Base-by-base conservation (phyloP, 1,140 invertebrate species). In the Mycetomoellerius zeteki region DNA sequence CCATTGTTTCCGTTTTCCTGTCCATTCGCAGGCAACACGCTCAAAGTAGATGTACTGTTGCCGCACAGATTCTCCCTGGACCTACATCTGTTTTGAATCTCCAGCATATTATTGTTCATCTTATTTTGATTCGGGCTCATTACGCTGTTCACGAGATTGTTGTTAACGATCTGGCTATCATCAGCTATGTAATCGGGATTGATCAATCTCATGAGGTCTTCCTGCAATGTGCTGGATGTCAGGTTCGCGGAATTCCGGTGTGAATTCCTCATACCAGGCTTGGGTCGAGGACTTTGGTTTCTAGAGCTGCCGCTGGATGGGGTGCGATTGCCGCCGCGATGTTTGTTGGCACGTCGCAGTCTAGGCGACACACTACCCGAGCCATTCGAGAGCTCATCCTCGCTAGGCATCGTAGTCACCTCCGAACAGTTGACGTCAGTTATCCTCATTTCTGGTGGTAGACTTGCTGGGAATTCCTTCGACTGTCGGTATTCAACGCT, bases 141-240 rank as follows among this genome's bases (percentile, higher is more conserved):
- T 12, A 82, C n/a, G 80, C 92, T 94, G 19, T 91, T 92, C 0
- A 89, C 56, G 12, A 93, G 87, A 69, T 95, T 94, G 62, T 95
- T 95, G n/a, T 93, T 95, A 1, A 90, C 60, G 16, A 93, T 85
- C 43, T 93, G 95, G 75, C 88, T 93, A 56, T 94, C 93, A 60
- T 95, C 96, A 85, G 93, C 96, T 86, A 97, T 96, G 85, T 97
- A 97, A 92, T 99, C 98, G 0, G 98, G 98, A 95, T 98, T 98
- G 86, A 99, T 99, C 1, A 99, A 95, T 52, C 97, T 97, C 96
- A 99, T 97, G 3, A 99, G 95, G 92, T 99, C 98, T 93, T 99
- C 98, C 95, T 99, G 97, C 5, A 98, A 95, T 30, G 97, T 98
- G 90, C 96, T 97, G 1, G 96, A 96, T 0, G 96, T 96, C 24